Base-by-base conservation (phyloP, 2,888 invertebrate species). In the Rhamnusium bicolor region DNA sequence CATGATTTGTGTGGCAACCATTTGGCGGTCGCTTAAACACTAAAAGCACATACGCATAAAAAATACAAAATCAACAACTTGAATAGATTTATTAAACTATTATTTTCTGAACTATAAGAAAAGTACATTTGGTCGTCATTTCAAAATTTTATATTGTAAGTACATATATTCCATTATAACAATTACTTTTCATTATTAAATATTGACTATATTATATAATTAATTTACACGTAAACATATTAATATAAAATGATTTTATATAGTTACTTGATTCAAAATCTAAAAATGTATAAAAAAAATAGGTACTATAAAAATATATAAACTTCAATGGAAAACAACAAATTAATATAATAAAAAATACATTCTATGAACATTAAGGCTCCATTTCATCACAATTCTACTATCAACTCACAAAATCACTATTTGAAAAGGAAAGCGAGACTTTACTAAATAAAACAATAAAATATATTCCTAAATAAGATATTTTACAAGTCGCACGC, bases 281-380 rank as follows among this genome's bases (percentile, higher is more conserved):
- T 69, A 74, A 71, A 73, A 69, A 74, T 32, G 68, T 72, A 66
- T 76, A 76, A 71, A 76, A 76, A 74, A 67, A n/a, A n/a, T n/a
- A n/a, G n/a, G 61, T 72, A 60, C 69, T 76, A 76, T 74, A 74
- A 76, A 76, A 72, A 68, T 68, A 74, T 72, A 74, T 74, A 65
- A 69, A 68, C 60, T 53, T 56, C 61, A 53, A 46, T 56, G 63
- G 8, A 51, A 74, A 51, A 46, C 21, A 72, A 72, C 58, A 69
- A 29, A 32, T 49, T 40, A 65, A 72, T 65, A 66, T n/a, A n/a
- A n/a, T n/a, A 40, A 40, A 40, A 40, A n/a, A 40, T 40, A 40
- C 40, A 40, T 46, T 62, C 65, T 67, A 58, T 14, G 16, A 58
- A 24, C 58, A 67, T 71, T 78, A 78, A 76, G 75, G 78, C 78